These are phyloP conservation scores for Aleiodes alternator DNA, from an alignment of 2,888 invertebrate species.

Conservation along the genomic window DNA sequence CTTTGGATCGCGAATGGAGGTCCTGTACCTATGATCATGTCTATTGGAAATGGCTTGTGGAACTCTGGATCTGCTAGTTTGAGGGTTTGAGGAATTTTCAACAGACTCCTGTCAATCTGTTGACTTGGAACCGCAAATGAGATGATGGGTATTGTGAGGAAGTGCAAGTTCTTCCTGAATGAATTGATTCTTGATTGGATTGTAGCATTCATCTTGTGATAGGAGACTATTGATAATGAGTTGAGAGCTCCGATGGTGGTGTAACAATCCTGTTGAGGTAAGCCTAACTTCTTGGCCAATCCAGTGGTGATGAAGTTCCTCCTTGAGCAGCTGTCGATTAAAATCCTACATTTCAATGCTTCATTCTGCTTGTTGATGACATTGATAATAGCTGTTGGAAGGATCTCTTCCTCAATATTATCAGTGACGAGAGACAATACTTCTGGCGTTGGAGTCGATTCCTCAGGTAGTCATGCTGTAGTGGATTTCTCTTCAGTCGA, in stretches of 20 bases:
- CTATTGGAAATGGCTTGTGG: constrained; percentile 46
- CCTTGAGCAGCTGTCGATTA: constrained; percentile 51
- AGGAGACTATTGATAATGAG: constrained; percentile 34
- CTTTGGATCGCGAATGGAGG: background rate
- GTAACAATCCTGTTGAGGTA: constrained; percentile 37
- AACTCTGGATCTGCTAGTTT: constrained; percentile 50
- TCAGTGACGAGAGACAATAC: background rate
- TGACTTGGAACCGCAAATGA: constrained; percentile 38
- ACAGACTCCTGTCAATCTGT: constrained; percentile 22
- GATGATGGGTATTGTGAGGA: constrained; percentile 48
- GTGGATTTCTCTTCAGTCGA: background rate
- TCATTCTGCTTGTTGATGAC: constrained; percentile 11
- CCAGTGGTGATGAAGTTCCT: constrained; percentile 52
- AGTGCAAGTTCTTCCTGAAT: constrained; percentile 41
- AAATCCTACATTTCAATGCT: constrained; percentile 1
- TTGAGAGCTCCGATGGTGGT: constrained; percentile 47
- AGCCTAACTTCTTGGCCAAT: constrained; percentile 40
- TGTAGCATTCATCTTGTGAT: constrained; percentile 24
- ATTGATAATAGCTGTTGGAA: background rate
- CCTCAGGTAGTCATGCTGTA: constrained; percentile 3
- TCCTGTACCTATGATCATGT: constrained; percentile 52
- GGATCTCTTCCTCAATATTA: background rate
- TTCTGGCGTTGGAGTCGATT: background rate
- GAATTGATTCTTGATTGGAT: constrained; percentile 44
- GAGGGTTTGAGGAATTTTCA: constrained; percentile 18